Evolutionary conservation across 2,113 vertebrate species (phyloP), one percentile per base, ranked within the genome.

Genomic region (Elachura formosa): DNA sequence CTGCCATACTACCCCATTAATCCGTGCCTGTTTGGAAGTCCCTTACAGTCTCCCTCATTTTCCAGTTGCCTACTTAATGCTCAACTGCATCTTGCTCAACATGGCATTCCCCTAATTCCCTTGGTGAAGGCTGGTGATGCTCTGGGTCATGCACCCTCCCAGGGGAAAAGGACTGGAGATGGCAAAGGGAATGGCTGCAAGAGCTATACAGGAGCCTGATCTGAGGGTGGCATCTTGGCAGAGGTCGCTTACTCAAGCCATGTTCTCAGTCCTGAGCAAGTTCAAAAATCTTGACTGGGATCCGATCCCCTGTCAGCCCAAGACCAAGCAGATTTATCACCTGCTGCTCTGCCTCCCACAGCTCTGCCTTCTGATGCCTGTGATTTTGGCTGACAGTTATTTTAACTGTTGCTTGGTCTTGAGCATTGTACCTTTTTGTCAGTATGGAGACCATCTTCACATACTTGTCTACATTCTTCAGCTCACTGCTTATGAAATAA

Each of bases 91-190:
- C 41, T 49, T 40, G n/a, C n/a, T n/a, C n/a, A n/a, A n/a, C n/a
- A n/a, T n/a, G 49, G 64, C 28, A 5, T 74, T 76, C 28, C 33
- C 3, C 1, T 16, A 45, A 71, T 59, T n/a, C 6, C 66, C 8
- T 46, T 0, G 0, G 17, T 15, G 54, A 19, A 76, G 22, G 26
- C 26, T 0, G 0, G 36, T 1, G 6, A 28, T 51, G 3, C 2
- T 14, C 59, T 17, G 34, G 11, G 31, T n/a, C 41, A 48, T 11
- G 33, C 2, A 1, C 14, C 2, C 11, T 66, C 36, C 29, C 25
- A 12, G 28, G 24, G 26, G 25, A n/a, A 67, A 6, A 2, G 2
- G 25, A 36, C 1, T 58, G 69, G n/a, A 51, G 52, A 40, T 2
- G 8, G n/a, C 62, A 45, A 58, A 68, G 20, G 40, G 43, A 71